phyloP scores from a whole-genome alignment of 2,113 vertebrate species.

The Neopipo cinnamomea region DNA sequence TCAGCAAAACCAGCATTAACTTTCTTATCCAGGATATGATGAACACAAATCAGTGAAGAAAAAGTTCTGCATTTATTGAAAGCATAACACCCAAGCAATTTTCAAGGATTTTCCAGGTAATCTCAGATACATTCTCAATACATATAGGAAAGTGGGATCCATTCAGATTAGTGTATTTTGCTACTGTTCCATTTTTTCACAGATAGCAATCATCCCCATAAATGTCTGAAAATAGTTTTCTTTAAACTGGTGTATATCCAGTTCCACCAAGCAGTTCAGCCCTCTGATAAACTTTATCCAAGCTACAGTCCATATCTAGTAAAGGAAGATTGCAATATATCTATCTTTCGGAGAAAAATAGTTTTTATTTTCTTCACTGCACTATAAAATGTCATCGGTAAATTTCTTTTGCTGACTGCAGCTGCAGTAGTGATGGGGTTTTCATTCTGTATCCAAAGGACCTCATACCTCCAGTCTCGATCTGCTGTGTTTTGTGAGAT shows the following conservation, averaged over 20 bases:
- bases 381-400: neutral
- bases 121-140: neutral
- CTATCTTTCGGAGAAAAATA: neutral
- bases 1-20: neutral
- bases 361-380: neutral
- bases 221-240: neutral
- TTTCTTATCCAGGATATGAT: neutral
- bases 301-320: neutral
- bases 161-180: neutral
- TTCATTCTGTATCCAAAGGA: neutral
- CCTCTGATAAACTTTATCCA: neutral
- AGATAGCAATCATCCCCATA: neutral
- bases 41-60: neutral
- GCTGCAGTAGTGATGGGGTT: neutral
- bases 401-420: neutral
- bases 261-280: neutral
- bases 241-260: conserved; percentile 3
- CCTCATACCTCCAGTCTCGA: neutral
- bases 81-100: neutral
- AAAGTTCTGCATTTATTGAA: neutral
- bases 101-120: conserved; percentile 1
- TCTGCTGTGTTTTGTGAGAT: neutral
- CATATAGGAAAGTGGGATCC: neutral
- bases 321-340: neutral
- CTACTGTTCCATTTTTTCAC: neutral